Evolutionary conservation across 2,797 vertebrate species (phyloP).

Genomic region (Microtus obscurus): DNA sequence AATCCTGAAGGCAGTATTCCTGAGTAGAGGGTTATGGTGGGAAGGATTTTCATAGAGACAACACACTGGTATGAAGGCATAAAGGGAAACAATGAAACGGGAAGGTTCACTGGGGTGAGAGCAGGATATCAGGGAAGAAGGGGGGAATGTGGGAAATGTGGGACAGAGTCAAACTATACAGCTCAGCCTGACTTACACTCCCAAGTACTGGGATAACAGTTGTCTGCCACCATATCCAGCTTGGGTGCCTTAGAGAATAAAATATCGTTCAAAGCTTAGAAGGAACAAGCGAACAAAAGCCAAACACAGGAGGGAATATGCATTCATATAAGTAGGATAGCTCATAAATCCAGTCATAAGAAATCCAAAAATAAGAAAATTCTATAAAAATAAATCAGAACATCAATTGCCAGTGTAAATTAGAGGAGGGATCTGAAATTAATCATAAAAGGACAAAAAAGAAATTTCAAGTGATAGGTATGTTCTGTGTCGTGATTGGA

Average conservation of each 20-base stretch:
- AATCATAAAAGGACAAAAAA: not conserved
- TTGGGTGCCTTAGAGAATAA: not conserved
- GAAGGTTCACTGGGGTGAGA: not conserved
- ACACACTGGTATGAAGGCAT: not conserved
- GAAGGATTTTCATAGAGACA: not conserved
- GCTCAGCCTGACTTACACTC: not conserved
- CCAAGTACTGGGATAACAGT: not conserved
- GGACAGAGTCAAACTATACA: not conserved
- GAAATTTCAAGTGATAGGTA: not conserved
- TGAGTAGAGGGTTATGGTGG: not conserved
- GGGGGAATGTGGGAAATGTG: too few species aligned
- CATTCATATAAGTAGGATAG: not conserved
- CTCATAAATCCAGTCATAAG: not conserved
- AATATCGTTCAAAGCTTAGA: conserved; percentile 41
- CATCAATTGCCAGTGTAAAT: not conserved
- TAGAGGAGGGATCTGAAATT: not conserved
- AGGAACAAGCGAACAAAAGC: not conserved
- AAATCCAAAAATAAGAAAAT: not conserved
- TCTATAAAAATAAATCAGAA: not conserved
- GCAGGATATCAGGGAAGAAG: not conserved
- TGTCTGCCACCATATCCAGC: not conserved
- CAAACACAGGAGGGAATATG: not conserved
- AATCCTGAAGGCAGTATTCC: not conserved
- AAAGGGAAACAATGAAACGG: not conserved
- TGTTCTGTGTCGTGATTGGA: not conserved